Percentiles rank a stretch among this genome's conserved stretches.
phyloP scores from a whole-genome alignment of 2,797 vertebrate species.

The Phoxinus dragarum region DNA sequence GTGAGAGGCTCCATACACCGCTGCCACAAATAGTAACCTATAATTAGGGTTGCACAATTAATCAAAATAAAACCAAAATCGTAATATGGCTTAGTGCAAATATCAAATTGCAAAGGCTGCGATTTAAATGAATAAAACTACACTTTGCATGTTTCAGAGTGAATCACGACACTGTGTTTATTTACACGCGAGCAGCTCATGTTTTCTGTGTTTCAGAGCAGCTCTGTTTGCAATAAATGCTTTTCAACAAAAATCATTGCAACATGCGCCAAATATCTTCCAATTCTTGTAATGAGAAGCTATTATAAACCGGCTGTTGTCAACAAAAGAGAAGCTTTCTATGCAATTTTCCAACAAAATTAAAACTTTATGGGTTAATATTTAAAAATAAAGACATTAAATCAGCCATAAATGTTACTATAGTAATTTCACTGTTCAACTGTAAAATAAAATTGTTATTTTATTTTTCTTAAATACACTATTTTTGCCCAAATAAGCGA shows the following conservation, averaged over 20 bases:
- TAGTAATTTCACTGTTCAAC: no score
- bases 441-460: neutral
- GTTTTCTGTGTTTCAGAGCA: neutral
- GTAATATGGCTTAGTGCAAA: neutral
- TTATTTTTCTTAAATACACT: neutral
- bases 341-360: neutral
- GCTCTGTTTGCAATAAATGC: neutral
- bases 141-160: neutral
- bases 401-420: no score
- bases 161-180: neutral
- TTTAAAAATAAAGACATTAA: no score
- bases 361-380: neutral
- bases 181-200: neutral
- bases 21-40: slow-evolving; percentile 14
- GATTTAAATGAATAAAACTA: neutral
- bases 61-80: neutral
- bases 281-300: neutral
- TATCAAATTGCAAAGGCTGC: neutral
- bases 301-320: neutral
- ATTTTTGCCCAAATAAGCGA: neutral
- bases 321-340: neutral
- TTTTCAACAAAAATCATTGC: neutral
- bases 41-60: neutral
- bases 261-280: neutral
- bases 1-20: slow-evolving; percentile 23